A percentile compares a stretch with the other conserved stretches of the same genome.
Evolutionary conservation across 1,140 invertebrate species (phyloP).

Genomic region (Atopsyche davidsoni): DNA sequence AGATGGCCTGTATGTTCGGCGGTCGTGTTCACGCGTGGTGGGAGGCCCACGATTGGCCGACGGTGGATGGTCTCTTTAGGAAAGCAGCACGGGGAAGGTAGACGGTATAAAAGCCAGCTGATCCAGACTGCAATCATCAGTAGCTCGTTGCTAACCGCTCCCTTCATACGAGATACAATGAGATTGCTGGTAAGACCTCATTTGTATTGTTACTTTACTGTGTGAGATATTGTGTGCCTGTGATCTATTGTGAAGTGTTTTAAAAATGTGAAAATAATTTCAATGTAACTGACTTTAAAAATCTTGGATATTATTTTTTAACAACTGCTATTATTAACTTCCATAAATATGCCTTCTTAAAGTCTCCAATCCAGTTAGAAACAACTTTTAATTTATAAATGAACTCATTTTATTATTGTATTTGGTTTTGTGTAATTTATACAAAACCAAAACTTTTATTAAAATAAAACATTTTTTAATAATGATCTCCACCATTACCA

Average conservation of each 20-base stretch:
- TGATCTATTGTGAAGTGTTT: too few species aligned
- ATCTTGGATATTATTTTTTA: too few species aligned
- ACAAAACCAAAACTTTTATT: too few species aligned
- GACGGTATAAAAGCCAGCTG: constrained; percentile 16
- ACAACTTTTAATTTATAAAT: too few species aligned
- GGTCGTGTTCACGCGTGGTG: constrained; percentile 9
- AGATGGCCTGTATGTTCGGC: constrained; percentile 9
- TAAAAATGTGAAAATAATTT: too few species aligned
- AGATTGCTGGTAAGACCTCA: constrained; percentile 29
- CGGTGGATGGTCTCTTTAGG: constrained; percentile 2
- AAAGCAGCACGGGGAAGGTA: constrained; percentile 20
- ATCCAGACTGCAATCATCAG: constrained; percentile 21
- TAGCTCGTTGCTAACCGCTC: constrained; percentile 27
- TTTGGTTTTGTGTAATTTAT: background rate
- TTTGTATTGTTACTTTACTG: background rate
- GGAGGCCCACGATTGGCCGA: constrained; percentile 4
- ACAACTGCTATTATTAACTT: too few species aligned
- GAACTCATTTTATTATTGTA: background rate
- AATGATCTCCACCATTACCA: too few species aligned
- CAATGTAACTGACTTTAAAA: too few species aligned
- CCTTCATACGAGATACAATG: constrained; percentile 29
- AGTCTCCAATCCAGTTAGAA: too few species aligned
- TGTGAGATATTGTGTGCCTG: background rate
- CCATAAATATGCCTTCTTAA: too few species aligned
- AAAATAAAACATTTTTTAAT: too few species aligned